These are phyloP conservation scores for Drosophila ustulata DNA, from an alignment of 2,888 invertebrate species.

Conservation along the genomic window DNA sequence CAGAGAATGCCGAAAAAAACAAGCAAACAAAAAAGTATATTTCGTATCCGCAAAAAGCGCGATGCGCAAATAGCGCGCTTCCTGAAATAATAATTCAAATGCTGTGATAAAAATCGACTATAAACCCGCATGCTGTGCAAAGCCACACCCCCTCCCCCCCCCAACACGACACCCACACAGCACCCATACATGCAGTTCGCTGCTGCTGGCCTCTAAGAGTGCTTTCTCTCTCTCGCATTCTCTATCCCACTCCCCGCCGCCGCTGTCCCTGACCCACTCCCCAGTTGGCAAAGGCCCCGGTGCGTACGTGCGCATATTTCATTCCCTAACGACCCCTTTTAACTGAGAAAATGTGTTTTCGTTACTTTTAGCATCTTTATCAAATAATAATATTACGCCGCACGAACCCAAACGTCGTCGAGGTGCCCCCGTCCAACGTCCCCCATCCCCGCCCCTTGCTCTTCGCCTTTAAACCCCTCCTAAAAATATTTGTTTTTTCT, in stretches of 20 bases:
- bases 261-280: neutral
- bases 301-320: conserved; percentile 84
- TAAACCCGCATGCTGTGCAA: conserved; percentile 74
- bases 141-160: conserved; percentile 64
- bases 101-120: conserved; percentile 82
- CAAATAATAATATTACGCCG: conserved; percentile 84
- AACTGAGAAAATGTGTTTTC: conserved; percentile 84
- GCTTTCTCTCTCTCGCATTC: neutral
- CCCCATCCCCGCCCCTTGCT: neutral
- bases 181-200: conserved; percentile 57
- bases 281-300: conserved; percentile 57
- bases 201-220: conserved; percentile 19
- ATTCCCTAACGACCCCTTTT: conserved; percentile 84
- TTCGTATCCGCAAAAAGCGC: conserved; percentile 79
- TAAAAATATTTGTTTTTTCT: conserved; percentile 63
- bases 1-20: conserved; percentile 15
- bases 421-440: conserved; percentile 46
- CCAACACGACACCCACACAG: conserved; percentile 33
- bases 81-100: conserved; percentile 84
- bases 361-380: conserved; percentile 84
- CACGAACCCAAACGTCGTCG: conserved; percentile 77
- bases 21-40: conserved; percentile 27
- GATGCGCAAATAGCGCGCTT: conserved; percentile 83
- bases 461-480: conserved; percentile 3
- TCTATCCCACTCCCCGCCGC: neutral